Conservation (phyloP, 2,113 vertebrate species). For the Gobiocypris rarus region DNA sequence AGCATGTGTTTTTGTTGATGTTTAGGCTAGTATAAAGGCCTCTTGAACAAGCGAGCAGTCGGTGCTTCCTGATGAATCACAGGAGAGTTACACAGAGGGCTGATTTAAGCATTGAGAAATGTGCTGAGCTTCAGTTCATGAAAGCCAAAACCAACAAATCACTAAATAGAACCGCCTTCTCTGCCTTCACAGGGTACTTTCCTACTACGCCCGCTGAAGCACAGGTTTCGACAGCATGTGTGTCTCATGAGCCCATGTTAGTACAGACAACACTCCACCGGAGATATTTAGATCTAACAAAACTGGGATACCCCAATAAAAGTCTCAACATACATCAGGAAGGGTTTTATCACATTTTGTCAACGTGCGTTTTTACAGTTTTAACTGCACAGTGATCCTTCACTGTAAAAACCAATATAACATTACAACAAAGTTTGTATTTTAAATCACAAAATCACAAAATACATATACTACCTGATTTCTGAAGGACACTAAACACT, state of each 20-base stretch:
- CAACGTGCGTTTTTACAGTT: background rate
- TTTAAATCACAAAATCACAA: background rate
- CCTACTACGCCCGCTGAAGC: conserved; percentile 62
- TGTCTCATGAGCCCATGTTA: conserved; percentile 24
- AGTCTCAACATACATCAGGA: background rate
- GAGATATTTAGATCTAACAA: background rate
- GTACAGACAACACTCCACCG: background rate
- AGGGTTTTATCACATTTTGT: background rate
- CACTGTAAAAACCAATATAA: background rate
- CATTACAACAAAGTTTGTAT: background rate
- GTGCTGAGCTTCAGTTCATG: conserved; percentile 84
- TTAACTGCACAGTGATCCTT: background rate
- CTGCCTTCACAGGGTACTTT: conserved; percentile 72
- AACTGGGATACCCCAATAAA: background rate
- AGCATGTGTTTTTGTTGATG: conserved; percentile 46
- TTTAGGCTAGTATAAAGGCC: conserved; percentile 19
- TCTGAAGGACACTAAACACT: background rate
- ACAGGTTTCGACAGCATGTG: conserved; percentile 54
- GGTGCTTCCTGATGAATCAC: conserved; percentile 76
- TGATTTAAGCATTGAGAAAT: conserved; percentile 82
- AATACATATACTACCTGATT: background rate
- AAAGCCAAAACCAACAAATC: conserved; percentile 81
- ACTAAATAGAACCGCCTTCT: conserved; percentile 77
- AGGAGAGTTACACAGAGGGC: conserved; percentile 67
- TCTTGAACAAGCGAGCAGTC: conserved; percentile 55